Percentiles rank a stretch among this genome's conserved stretches.
These are phyloP conservation scores for Neosilurus hyrtlii DNA, from an alignment of 2,797 vertebrate species.

Conservation along the genomic window DNA sequence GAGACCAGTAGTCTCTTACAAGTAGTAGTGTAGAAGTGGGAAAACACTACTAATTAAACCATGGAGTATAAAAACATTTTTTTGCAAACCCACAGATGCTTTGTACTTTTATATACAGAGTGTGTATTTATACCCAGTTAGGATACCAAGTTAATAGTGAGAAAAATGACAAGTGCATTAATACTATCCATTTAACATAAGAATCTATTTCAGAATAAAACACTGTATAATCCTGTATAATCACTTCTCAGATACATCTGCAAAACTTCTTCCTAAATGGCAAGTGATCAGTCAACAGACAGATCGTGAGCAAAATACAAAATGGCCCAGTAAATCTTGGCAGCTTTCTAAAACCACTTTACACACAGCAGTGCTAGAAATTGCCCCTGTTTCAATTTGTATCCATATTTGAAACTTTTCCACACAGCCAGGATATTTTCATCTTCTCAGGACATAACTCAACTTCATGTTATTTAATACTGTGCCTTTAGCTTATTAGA, in stretches of 20 bases:
- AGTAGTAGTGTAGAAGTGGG: no score
- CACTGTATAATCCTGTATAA: neutral
- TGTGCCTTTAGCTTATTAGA: neutral
- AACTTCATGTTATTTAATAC: neutral
- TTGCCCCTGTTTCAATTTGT: slow-evolving; percentile 11
- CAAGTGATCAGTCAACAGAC: slow-evolving; percentile 26
- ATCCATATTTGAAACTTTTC: slow-evolving; percentile 9
- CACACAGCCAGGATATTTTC: slow-evolving; percentile 1
- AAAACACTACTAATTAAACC: neutral
- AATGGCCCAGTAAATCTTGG: slow-evolving; percentile 17
- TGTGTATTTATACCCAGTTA: neutral
- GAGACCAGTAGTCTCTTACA: no score
- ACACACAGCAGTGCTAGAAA: slow-evolving; percentile 3
- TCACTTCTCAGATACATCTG: slow-evolving; percentile 7
- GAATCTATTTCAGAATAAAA: neutral
- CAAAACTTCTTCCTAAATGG: slow-evolving; percentile 22
- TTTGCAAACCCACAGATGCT: neutral
- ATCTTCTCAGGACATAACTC: slow-evolving; percentile 5
- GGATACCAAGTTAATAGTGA: neutral
- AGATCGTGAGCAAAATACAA: slow-evolving; percentile 19
- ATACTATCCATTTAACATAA: neutral
- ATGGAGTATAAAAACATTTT: neutral
- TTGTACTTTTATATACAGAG: neutral
- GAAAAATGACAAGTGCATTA: slow-evolving; percentile 1
- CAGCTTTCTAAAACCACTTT: slow-evolving; percentile 3